Base-by-base conservation (phyloP, 2,797 vertebrate species). In the Brachyrhaphis roseni region DNA sequence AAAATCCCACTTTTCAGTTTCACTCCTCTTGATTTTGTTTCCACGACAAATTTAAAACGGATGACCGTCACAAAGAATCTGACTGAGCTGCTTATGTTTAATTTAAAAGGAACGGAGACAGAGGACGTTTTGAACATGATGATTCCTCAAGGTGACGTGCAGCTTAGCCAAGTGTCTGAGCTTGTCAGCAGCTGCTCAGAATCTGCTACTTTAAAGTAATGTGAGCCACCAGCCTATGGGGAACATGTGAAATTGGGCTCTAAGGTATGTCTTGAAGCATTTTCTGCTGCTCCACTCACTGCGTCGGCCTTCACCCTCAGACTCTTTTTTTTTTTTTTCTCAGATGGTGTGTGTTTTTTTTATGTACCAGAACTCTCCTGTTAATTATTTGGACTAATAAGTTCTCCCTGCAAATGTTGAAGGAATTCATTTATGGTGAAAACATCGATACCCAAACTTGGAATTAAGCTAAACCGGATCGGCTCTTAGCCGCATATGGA, bases 401-500 rank as follows among this genome's bases (percentile, higher is more conserved):
- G 71, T 3, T 71, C 16, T 62, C 46, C 26, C 74, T 72, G 46
- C 7, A 23, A 72, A 72, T 34, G 55, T 59, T 59, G 70, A 78
- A 80, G 77, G 71, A 86, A 93, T 85, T 90, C 91, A 90, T 94
- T 93, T 96, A 93, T 95, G 91, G 93, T 92, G 82, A 90, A 89
- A 90, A 91, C 91, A 93, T 84, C 88, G 88, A 94, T 83, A 84
- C 90, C 86, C 75, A 89, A 94, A 94, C 90, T 88, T 90, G 93
- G 91, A 93, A 86, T 93, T 83, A 78, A 90, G 88, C 82, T 81
- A 70, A 81, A 43, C 74, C 84, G 7, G 77, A 80, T 93, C 84
- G 82, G 85, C 31, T 86, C 94, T 88, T 84, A 92, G 90, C 92
- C 95, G 83, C 96, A 95, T 93, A 94, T 91, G 94, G 94, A 95